These are phyloP conservation scores for Manis crassicaudata DNA, from an alignment of 2,797 vertebrate species.

Conservation along the genomic window DNA sequence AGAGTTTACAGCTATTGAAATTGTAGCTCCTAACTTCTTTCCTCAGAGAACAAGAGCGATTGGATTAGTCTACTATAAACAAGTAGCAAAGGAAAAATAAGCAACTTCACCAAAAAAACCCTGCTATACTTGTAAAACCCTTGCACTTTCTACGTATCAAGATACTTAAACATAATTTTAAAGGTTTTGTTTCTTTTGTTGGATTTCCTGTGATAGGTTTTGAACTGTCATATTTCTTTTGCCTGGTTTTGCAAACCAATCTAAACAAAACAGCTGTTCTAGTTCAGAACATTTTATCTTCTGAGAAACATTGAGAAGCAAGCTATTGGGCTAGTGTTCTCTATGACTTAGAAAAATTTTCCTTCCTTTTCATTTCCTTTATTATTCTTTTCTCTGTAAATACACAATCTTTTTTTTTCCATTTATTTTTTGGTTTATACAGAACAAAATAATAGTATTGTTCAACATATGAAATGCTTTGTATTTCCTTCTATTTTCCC, in stretches of 20 bases:
- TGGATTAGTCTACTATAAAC: neutral
- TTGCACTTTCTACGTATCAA: neutral
- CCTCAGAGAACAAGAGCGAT: neutral
- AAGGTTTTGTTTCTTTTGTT: neutral
- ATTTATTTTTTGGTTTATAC: neutral
- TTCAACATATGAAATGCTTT: constrained; percentile 5
- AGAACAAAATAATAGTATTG: neutral
- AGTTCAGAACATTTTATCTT: neutral
- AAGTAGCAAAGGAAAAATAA: constrained; percentile 21
- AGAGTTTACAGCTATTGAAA: neutral
- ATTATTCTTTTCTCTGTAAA: neutral
- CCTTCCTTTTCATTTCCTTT: constrained; percentile 2
- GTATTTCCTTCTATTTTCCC: neutral
- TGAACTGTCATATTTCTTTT: constrained; percentile 25
- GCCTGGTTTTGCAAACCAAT: neutral
- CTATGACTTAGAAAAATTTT: neutral
- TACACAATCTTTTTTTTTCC: neutral
- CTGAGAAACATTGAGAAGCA: neutral
- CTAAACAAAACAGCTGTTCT: neutral
- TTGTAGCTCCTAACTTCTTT: neutral
- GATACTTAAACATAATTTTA: neutral
- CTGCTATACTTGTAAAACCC: neutral
- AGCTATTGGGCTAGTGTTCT: neutral
- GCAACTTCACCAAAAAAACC: neutral
- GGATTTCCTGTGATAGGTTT: neutral